Conservation (phyloP, 2,797 vertebrate species). For the Microchirus variegatus region DNA sequence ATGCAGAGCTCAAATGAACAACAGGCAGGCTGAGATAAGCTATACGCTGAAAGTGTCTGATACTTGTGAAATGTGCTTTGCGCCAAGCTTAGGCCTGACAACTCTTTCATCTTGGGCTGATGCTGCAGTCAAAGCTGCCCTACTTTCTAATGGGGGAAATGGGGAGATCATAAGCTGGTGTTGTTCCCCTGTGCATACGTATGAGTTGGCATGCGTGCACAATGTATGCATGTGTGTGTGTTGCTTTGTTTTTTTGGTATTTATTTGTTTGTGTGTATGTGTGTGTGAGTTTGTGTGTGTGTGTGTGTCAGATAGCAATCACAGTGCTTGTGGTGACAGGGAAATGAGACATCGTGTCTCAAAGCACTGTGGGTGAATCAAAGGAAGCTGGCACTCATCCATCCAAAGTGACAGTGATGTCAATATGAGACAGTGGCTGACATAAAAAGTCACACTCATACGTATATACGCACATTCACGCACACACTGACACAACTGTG, state of each 20-base stretch:
- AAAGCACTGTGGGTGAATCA: slow-evolving; percentile 71
- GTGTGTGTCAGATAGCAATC: slow-evolving; percentile 64
- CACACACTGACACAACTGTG: slow-evolving; percentile 10
- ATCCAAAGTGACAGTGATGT: slow-evolving; percentile 75
- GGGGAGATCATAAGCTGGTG: slow-evolving; percentile 69
- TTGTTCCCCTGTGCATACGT: slow-evolving; percentile 62
- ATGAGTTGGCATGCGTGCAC: slow-evolving; percentile 17
- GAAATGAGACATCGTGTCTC: slow-evolving; percentile 72
- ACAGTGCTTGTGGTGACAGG: slow-evolving; percentile 70
- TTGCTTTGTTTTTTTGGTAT: slow-evolving; percentile 7
- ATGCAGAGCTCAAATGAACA: slow-evolving; percentile 79
- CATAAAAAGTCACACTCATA: slow-evolving; percentile 32
- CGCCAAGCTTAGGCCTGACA: slow-evolving; percentile 71
- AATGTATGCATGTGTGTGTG: slow-evolving; percentile 3
- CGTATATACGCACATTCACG: background rate
- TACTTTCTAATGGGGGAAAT: slow-evolving; percentile 76
- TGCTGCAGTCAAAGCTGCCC: slow-evolving; percentile 79
- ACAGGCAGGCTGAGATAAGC: slow-evolving; percentile 72
- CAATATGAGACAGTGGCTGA: slow-evolving; percentile 71
- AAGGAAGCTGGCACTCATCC: slow-evolving; percentile 73
- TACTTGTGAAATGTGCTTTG: slow-evolving; percentile 72
- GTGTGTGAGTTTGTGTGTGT: slow-evolving; percentile 41
- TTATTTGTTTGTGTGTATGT: slow-evolving; percentile 16
- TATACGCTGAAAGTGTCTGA: slow-evolving; percentile 65
- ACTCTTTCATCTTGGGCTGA: slow-evolving; percentile 75